Conservation (phyloP, 1,140 invertebrate genomes). For the Lanistes nyassanus region DNA sequence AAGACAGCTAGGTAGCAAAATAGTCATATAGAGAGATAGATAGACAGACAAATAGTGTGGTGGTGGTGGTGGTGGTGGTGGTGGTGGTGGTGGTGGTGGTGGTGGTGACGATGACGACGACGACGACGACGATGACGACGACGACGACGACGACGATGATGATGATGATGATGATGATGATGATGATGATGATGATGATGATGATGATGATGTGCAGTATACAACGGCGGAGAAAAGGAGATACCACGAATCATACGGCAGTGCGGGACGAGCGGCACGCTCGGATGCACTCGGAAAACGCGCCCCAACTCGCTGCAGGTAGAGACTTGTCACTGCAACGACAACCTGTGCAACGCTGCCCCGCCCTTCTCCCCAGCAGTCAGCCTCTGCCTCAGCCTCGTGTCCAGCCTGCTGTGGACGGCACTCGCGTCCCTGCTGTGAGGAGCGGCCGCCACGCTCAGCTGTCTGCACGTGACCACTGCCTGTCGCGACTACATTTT, state of each 20-base stretch:
- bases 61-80: neutral
- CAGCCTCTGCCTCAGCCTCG: no score
- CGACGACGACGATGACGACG: neutral
- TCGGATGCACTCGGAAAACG: neutral
- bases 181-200: slow-evolving; percentile 5
- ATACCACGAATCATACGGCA: slow-evolving; percentile 16
- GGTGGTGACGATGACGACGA: neutral
- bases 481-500: neutral
- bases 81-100: neutral
- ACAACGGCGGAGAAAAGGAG: neutral
- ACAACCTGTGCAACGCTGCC: slow-evolving; percentile 14
- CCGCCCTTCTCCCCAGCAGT: neutral
- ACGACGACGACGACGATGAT: neutral
- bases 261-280: neutral
- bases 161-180: neutral
- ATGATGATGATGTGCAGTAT: slow-evolving; percentile 14
- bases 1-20: neutral
- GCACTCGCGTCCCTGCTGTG: neutral
- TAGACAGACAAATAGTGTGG: neutral
- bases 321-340: slow-evolving; percentile 10
- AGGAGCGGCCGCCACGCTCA: neutral
- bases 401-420: neutral
- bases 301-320: slow-evolving; percentile 13
- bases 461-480: neutral
- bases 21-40: neutral